Percentiles rank a stretch among this genome's conserved stretches.
Evolutionary conservation across 2,888 invertebrate species (phyloP).

Genomic region (Polylopha cassiicola): DNA sequence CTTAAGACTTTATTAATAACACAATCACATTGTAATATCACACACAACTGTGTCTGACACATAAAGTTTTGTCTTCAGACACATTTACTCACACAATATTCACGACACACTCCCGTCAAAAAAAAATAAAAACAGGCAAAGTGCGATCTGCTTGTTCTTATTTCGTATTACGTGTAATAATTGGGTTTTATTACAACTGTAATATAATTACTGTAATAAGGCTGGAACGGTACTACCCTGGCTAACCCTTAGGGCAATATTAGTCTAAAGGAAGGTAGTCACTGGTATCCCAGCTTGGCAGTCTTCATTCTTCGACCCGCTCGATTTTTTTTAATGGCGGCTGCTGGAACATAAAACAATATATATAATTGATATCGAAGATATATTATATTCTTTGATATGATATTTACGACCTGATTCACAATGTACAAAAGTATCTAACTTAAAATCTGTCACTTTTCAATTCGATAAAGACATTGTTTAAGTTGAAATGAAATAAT

Average conservation of each 20-base stretch:
- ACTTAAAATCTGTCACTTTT: too few relatives aligned
- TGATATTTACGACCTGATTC: conserved; percentile 8
- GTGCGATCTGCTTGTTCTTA: conserved; percentile 49
- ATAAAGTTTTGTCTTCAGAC: conserved; percentile 54
- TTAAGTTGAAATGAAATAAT: too few relatives aligned
- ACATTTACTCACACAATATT: conserved; percentile 56
- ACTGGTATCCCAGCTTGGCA: conserved; percentile 39
- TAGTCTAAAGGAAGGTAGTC: conserved; percentile 24
- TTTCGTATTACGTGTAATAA: conserved; percentile 29
- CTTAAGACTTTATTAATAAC: conserved; percentile 62
- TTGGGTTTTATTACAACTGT: conserved; percentile 19
- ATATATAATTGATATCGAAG: conserved; percentile 6
- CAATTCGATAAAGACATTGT: too few relatives aligned
- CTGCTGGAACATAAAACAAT: conserved; percentile 44
- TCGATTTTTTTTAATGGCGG: conserved; percentile 66
- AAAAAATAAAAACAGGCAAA: conserved; percentile 54
- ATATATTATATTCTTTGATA: neutral
- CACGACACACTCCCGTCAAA: conserved; percentile 41
- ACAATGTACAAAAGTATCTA: too few relatives aligned
- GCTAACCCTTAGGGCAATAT: conserved; percentile 12
- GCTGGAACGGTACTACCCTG: conserved; percentile 19
- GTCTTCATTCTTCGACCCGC: conserved; percentile 56
- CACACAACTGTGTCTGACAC: conserved; percentile 65
- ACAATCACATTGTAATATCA: conserved; percentile 76
- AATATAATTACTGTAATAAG: conserved; percentile 1